phyloP scores from a whole-genome alignment of 2,113 vertebrate species.

The Hypanus sabinus region DNA sequence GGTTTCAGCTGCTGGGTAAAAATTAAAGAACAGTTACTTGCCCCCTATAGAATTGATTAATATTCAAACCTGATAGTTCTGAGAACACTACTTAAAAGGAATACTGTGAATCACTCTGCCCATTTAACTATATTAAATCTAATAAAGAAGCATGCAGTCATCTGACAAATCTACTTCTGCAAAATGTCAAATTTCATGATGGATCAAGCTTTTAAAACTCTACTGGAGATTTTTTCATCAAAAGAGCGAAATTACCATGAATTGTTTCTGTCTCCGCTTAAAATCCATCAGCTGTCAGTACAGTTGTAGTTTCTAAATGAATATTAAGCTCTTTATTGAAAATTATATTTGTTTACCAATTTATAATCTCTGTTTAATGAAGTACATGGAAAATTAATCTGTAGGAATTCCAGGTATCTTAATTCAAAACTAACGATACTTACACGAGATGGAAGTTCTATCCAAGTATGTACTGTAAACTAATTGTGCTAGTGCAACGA shows the following conservation, averaged over 20 bases:
- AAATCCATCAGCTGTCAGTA: neutral
- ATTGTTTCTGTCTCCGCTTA: neutral
- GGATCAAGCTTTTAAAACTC: conserved; percentile 25
- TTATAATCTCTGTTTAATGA: too few relatives aligned
- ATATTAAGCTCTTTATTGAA: neutral
- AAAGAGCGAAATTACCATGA: conserved; percentile 8
- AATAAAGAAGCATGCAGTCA: conserved; percentile 4
- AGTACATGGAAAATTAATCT: neutral
- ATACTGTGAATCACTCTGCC: neutral
- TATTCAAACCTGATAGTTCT: neutral
- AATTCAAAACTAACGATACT: neutral
- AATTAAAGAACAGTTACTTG: neutral
- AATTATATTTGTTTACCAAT: neutral
- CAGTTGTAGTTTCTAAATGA: neutral
- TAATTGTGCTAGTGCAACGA: neutral
- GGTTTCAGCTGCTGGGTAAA: neutral
- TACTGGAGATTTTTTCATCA: neutral
- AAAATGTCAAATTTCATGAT: conserved; percentile 20
- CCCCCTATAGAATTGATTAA: neutral
- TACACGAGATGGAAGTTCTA: neutral
- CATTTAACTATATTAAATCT: conserved; percentile 26
- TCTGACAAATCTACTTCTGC: conserved; percentile 1
- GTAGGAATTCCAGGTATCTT: neutral
- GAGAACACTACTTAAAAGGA: conserved; percentile 1
- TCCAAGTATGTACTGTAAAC: neutral